Evolutionary conservation across 2,113 vertebrate genomes (phyloP).

Genomic region (Galbula dea): DNA sequence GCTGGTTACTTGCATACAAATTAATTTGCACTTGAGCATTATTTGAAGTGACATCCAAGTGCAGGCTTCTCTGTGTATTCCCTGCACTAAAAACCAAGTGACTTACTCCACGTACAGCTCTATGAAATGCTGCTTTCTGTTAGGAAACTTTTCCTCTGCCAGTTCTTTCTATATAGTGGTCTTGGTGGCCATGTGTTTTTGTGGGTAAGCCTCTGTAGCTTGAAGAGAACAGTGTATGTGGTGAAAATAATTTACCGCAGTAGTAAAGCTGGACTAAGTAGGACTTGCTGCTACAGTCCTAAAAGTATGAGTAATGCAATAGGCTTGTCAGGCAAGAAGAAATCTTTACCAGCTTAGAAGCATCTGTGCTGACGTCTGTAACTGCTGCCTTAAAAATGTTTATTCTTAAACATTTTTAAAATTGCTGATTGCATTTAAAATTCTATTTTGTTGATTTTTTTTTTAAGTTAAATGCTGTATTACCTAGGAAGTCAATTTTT

Average conservation of each 20-base stretch:
- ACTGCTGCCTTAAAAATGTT: not conserved
- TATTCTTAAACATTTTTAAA: not conserved
- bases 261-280: not conserved
- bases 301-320: not conserved
- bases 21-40: not conserved
- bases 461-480: not conserved
- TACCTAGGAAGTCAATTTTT: not conserved
- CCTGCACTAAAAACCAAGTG: not conserved
- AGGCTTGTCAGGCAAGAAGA: not conserved
- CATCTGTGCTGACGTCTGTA: not conserved
- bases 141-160: not conserved
- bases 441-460: not conserved
- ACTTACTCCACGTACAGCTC: not conserved
- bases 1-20: not conserved
- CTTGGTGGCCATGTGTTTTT: not conserved
- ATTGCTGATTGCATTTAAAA: not conserved
- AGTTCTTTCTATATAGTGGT: not conserved
- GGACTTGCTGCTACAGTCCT: not conserved
- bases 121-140: not conserved
- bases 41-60: not conserved
- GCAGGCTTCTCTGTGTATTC: not conserved
- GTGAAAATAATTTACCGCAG: not conserved
- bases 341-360: not conserved
- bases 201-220: not conserved
- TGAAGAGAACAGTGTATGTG: not conserved